phyloP scores from a whole-genome alignment of 1,140 invertebrate genomes.

The Polypedilum pembai region DNA sequence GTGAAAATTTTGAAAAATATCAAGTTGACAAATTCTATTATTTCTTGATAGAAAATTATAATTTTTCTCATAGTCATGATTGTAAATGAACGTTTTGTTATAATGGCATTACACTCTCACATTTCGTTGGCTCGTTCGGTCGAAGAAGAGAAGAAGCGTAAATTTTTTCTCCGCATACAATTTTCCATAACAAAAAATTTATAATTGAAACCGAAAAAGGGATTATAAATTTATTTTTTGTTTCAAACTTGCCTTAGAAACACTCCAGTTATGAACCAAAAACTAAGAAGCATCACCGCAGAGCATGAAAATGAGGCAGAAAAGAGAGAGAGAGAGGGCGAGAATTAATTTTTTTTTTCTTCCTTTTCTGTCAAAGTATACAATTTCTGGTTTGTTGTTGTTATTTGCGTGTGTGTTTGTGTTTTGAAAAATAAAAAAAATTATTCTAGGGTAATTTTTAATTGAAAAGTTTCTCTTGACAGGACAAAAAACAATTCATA shows the following conservation, averaged over 20 bases:
- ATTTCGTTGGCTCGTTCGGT: too few relatives aligned
- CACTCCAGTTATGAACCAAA: constrained; percentile 93
- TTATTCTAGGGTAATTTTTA: neutral
- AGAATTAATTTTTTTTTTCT: constrained; percentile 4
- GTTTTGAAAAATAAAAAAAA: neutral
- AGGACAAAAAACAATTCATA: neutral
- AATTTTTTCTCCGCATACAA: neutral
- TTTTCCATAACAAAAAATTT: neutral
- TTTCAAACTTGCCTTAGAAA: constrained; percentile 56
- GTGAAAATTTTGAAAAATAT: too few relatives aligned
- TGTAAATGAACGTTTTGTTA: too few relatives aligned
- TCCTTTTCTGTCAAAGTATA: neutral
- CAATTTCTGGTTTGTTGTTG: too few relatives aligned
- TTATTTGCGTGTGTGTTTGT: neutral
- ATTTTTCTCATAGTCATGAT: too few relatives aligned
- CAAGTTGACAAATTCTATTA: too few relatives aligned
- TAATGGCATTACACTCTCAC: too few relatives aligned
- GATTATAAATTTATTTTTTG: constrained; percentile 16
- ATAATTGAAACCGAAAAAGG: neutral
- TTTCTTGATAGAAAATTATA: too few relatives aligned
- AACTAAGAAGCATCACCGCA: constrained; percentile 44
- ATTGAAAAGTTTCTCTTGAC: constrained; percentile 16
- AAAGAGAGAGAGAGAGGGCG: neutral
- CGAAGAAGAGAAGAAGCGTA: neutral
- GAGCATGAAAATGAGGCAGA: constrained; percentile 1